These are phyloP conservation scores for Stictonetta naevosa DNA, from an alignment of 2,113 vertebrate species.

Conservation along the genomic window DNA sequence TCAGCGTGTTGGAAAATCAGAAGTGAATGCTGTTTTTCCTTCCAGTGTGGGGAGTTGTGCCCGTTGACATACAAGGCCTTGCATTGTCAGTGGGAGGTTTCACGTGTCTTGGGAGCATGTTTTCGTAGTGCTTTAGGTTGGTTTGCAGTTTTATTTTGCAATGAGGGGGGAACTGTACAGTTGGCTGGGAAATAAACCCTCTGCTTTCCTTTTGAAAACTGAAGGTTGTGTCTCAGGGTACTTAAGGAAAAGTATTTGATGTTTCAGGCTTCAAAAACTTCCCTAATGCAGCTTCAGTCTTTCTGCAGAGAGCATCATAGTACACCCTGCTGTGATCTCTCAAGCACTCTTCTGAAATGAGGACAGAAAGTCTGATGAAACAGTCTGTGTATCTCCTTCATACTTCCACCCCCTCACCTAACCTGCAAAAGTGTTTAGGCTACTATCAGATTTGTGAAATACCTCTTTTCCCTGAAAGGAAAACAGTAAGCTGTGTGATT, in stretches of 20 bases:
- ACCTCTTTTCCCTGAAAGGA: background rate
- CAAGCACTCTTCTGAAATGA: background rate
- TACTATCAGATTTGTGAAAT: background rate
- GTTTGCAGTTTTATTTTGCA: background rate
- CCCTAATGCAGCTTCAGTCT: background rate
- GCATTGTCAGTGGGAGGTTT: background rate
- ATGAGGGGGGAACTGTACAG: background rate
- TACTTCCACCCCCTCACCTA: background rate
- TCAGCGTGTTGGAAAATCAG: background rate
- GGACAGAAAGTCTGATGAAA: conserved; percentile 24
- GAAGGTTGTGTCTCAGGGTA: background rate
- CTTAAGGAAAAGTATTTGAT: conserved; percentile 6
- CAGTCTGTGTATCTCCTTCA: background rate
- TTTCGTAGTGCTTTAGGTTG: background rate
- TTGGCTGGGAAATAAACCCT: background rate
- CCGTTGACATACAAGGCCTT: background rate
- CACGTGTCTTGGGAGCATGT: background rate
- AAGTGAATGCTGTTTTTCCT: background rate
- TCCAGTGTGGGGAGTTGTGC: background rate
- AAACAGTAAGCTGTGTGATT: background rate
- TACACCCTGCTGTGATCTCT: conserved; percentile 1
- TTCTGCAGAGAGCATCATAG: background rate
- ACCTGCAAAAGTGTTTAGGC: background rate
- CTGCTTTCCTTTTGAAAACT: background rate
- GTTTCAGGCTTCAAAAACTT: background rate